Base-by-base conservation (phyloP, 2,797 vertebrate genomes). In the Myoxocephalus aenaeus region DNA sequence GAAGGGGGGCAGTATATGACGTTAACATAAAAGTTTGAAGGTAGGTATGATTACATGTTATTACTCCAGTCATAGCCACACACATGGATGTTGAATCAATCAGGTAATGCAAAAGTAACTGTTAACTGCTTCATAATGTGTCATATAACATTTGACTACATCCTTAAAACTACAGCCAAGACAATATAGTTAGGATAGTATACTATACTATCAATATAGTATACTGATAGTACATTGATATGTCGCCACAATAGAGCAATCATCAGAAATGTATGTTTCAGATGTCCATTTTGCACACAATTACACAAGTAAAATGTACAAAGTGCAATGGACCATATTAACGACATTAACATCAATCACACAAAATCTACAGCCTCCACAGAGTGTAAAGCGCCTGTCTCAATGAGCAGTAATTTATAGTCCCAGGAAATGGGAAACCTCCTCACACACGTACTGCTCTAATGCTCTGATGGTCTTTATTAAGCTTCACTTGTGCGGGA, bases 381-480 rank as follows among this genome's bases (percentile, higher is more conserved):
- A 59, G 18, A 27, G 53, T 29, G 58, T 72, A 54, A 63, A 25
- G 56, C 34, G 36, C 17, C 68, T 5, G 63, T 85, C 67, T 82
- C 44, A 80, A 79, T 70, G 46, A 81, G 71, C 53, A 4, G 67
- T 71, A 67, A 73, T 81, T 76, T 48, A 42, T 14, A 48, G 80
- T 76, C 58, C 2, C 40, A 69, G 66, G 79, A 84, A 74, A 20
- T 59, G 50, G 72, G 80, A 81, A 27, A 67, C 17, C 8, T 87
- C 90, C 82, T 78, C 81, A 82, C 77, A 84, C 57, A 57, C 70
- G 59, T 42, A 42, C 57, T 69, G 73, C 78, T 77, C 77, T 71
- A 54, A 75, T 76, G 50, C 62, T 67, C 46, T 22, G 46, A 79
- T 83, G 77, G 17, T 86, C 70, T 75, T 82, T 68, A 85, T 86